These are phyloP conservation scores for Eurystomus gularis DNA, from an alignment of 2,113 vertebrate species.

Conservation along the genomic window DNA sequence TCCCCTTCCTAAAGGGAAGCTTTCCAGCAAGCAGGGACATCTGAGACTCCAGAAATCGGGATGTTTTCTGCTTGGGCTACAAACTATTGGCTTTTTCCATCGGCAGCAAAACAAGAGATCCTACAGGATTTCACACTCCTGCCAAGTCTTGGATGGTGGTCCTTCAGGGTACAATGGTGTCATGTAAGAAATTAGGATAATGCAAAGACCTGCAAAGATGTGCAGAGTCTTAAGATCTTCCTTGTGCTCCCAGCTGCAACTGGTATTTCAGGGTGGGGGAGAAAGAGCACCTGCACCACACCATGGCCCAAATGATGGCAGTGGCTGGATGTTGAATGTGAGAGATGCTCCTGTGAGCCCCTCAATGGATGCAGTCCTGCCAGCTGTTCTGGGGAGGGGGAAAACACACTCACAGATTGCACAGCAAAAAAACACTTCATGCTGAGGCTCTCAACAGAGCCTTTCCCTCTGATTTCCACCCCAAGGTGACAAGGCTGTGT, in stretches of 20 bases:
- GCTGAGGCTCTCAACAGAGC: background rate
- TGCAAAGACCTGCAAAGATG: background rate
- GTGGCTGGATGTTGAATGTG: accelerated
- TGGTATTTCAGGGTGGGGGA: background rate
- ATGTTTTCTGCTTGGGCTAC: background rate
- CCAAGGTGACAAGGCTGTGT: accelerated
- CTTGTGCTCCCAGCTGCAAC: background rate
- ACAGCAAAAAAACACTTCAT: background rate
- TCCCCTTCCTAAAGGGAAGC: background rate
- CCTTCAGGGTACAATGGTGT: background rate
- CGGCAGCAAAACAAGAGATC: background rate
- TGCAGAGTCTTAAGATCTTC: background rate
- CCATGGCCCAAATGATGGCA: background rate
- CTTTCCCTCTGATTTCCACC: background rate
- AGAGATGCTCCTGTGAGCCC: background rate
- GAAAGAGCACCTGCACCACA: background rate
- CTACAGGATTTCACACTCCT: background rate
- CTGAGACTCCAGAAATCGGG: background rate
- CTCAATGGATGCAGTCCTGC: accelerated
- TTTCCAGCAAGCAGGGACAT: background rate
- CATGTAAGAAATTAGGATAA: background rate
- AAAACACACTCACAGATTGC: background rate
- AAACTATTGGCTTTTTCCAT: background rate
- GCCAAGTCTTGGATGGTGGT: accelerated
- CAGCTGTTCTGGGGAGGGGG: background rate